A percentile compares a stretch with the other conserved stretches of the same genome.
phyloP scores from a whole-genome alignment of 1,140 invertebrate species.

The Cydia strobilella region DNA sequence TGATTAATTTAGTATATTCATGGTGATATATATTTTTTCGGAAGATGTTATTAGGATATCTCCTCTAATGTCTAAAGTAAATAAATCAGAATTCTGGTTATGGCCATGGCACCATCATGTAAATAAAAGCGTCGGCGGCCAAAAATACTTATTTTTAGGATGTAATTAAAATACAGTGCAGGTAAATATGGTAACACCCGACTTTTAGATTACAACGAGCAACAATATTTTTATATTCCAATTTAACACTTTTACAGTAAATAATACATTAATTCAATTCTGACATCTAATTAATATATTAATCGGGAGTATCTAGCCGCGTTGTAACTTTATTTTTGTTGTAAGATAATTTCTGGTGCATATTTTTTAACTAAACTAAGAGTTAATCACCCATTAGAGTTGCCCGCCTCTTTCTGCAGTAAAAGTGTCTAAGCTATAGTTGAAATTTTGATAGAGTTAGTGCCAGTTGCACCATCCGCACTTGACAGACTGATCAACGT shows the following conservation, averaged over 20 bases:
- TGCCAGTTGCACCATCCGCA: no score
- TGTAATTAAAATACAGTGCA: neutral
- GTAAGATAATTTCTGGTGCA: no score
- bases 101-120: neutral
- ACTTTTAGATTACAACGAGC: neutral
- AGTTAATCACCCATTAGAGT: no score
- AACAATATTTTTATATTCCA: neutral
- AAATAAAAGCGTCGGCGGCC: neutral
- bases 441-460: no score
- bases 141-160: slow-evolving; percentile 9
- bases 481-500: no score
- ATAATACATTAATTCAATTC: neutral
- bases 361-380: no score
- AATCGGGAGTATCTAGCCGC: neutral
- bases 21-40: neutral
- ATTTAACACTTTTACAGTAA: neutral
- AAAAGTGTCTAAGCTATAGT: no score
- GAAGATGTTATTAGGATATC: no score
- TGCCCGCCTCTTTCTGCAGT: no score
- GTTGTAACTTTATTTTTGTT: neutral
- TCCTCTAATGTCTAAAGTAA: neutral
- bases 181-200: slow-evolving; percentile 28
- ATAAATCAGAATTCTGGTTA: neutral
- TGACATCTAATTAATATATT: neutral
- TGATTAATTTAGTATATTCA: neutral